Evolutionary conservation across 1,140 invertebrate genomes (phyloP).

Genomic region (Gonioctena quinquepunctata): DNA sequence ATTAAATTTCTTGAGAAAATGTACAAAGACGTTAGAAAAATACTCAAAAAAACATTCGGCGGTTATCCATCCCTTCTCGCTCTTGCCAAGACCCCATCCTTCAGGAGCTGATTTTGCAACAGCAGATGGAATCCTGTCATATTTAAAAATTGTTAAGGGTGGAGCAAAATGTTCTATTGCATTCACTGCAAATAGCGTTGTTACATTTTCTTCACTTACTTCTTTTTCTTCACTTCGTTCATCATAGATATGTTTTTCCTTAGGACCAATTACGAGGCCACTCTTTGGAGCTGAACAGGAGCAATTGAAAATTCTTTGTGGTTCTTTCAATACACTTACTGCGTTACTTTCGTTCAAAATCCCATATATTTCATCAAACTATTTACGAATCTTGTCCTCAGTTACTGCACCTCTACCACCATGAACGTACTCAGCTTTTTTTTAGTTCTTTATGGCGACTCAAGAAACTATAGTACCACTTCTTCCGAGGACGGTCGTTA

Average conservation of each 20-base stretch:
- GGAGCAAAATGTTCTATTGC: not conserved
- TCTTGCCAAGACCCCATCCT: not conserved
- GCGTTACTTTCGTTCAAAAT: not conserved
- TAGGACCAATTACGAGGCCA: not conserved
- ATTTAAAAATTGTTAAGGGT: not conserved
- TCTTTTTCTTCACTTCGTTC: not conserved
- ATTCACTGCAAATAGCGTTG: not conserved
- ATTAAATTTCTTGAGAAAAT: slow-evolving; percentile 34
- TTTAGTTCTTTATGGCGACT: not conserved
- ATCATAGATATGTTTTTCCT: not conserved
- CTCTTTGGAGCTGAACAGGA: not conserved
- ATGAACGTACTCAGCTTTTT: not conserved
- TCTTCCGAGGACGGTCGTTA: not conserved
- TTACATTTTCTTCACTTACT: not conserved
- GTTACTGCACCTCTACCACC: not conserved
- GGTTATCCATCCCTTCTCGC: not conserved
- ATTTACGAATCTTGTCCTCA: not conserved
- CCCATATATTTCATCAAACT: not conserved
- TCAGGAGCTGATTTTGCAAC: not conserved
- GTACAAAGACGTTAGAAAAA: slow-evolving; percentile 42
- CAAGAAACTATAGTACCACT: not conserved
- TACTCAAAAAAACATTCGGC: not conserved
- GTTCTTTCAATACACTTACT: not conserved
- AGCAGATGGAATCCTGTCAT: not conserved
- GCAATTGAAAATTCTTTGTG: not conserved